Percentiles rank a stretch among this genome's conserved stretches.
phyloP scores from a whole-genome alignment of 2,797 vertebrate genomes.

The Molossus alvarezi region DNA sequence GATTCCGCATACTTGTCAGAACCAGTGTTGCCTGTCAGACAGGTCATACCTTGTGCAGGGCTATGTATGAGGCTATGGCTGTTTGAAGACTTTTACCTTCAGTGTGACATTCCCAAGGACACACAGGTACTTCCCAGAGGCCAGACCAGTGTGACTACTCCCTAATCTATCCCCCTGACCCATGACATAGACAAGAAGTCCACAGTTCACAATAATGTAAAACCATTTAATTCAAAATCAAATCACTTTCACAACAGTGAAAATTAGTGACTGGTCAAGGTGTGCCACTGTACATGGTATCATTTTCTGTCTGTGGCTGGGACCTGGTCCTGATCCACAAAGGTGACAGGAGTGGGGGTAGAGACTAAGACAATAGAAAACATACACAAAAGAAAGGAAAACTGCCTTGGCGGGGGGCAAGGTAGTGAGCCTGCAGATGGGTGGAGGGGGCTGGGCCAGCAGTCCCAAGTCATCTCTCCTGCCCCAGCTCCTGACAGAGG shows the following conservation, averaged over 20 bases:
- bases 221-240: slow-evolving; percentile 90
- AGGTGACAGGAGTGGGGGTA: neutral
- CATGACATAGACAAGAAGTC: slow-evolving; percentile 66
- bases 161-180: neutral
- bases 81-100: slow-evolving; percentile 38
- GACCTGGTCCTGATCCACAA: slow-evolving; percentile 74
- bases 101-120: neutral
- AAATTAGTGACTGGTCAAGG: slow-evolving; percentile 89
- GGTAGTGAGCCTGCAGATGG: slow-evolving; percentile 63
- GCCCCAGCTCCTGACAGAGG: slow-evolving; percentile 24
- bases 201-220: slow-evolving; percentile 86
- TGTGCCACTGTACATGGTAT: slow-evolving; percentile 79
- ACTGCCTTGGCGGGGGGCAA: slow-evolving; percentile 49
- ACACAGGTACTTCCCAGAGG: neutral
- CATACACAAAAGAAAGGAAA: slow-evolving; percentile 71
- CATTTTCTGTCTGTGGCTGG: slow-evolving; percentile 72
- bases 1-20: neutral
- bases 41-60: neutral
- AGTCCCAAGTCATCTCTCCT: slow-evolving; percentile 34
- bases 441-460: slow-evolving; percentile 13
- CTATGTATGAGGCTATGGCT: neutral
- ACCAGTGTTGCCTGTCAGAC: slow-evolving; percentile 25
- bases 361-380: slow-evolving; percentile 78
- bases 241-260: slow-evolving; percentile 92
- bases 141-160: neutral